These are phyloP conservation scores for Netelia melanura DNA, from an alignment of 2,888 invertebrate genomes.

Conservation along the genomic window DNA sequence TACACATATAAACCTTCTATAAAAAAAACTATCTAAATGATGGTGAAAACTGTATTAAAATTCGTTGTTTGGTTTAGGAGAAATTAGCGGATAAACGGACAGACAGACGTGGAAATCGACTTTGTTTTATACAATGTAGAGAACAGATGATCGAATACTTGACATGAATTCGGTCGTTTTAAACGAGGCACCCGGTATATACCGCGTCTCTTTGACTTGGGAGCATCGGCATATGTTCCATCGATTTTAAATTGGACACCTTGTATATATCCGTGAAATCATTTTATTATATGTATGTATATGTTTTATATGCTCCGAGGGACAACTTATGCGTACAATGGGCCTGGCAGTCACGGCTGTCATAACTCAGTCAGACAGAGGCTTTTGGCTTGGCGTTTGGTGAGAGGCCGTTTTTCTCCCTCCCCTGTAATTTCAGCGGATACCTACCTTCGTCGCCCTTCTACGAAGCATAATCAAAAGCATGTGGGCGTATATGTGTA, in stretches of 20 bases:
- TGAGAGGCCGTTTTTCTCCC: conserved; percentile 48
- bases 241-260: not conserved
- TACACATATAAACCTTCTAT: too few relatives aligned
- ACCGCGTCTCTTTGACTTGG: too few relatives aligned
- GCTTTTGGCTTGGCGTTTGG: conserved; percentile 62
- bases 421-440: conserved; percentile 57
- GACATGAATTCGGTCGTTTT: too few relatives aligned
- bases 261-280: not conserved
- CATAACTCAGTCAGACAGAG: conserved; percentile 53
- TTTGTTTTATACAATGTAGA: too few relatives aligned
- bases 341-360: conserved; percentile 53
- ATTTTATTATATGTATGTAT: conserved; percentile 7
- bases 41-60: too few relatives aligned
- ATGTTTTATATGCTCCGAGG: conserved; percentile 7
- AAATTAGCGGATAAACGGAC: too few relatives aligned
- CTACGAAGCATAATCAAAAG: conserved; percentile 1
- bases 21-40: too few relatives aligned
- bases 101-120: too few relatives aligned
- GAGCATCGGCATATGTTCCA: not conserved
- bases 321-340: conserved; percentile 48
- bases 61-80: too few relatives aligned
- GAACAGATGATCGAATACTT: too few relatives aligned
- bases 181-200: too few relatives aligned
- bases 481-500: conserved; percentile 19
- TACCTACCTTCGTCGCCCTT: conserved; percentile 6